These are phyloP conservation scores for Volucella zonaria DNA, from an alignment of 2,888 invertebrate genomes.

Conservation along the genomic window DNA sequence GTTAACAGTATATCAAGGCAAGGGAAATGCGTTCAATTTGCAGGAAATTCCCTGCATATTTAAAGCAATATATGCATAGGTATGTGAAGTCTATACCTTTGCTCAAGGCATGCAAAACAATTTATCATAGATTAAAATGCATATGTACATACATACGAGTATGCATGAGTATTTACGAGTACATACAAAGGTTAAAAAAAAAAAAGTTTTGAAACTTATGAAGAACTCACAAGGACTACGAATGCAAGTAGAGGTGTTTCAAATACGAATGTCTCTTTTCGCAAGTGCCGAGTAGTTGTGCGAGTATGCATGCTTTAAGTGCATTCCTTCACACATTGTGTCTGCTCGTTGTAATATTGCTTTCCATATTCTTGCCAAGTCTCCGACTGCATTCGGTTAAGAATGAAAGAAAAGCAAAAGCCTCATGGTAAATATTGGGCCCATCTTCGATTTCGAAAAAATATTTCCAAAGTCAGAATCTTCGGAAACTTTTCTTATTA, in stretches of 20 bases:
- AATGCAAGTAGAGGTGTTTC: not conserved
- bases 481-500: constrained; percentile 55
- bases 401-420: not conserved
- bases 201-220: not conserved
- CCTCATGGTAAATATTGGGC: constrained; percentile 18
- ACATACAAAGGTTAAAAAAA: not conserved
- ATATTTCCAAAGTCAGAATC: constrained; percentile 27
- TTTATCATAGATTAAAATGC: constrained; percentile 30
- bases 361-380: not conserved
- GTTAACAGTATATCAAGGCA: constrained; percentile 45
- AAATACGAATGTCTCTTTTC: constrained; percentile 12
- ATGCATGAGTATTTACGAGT: too few relatives aligned
- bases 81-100: not conserved
- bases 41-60: constrained; percentile 26
- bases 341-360: constrained; percentile 19
- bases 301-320: not conserved
- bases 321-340: constrained; percentile 7
- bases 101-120: constrained; percentile 37
- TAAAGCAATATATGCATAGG: not conserved
- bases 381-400: not conserved
- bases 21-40: constrained; percentile 55
- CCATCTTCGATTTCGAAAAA: constrained; percentile 27
- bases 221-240: not conserved
- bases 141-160: not conserved
- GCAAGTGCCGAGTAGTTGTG: not conserved